These are phyloP conservation scores for Chlamydotis undulata DNA, from an alignment of 2,113 vertebrate genomes.

Conservation along the genomic window DNA sequence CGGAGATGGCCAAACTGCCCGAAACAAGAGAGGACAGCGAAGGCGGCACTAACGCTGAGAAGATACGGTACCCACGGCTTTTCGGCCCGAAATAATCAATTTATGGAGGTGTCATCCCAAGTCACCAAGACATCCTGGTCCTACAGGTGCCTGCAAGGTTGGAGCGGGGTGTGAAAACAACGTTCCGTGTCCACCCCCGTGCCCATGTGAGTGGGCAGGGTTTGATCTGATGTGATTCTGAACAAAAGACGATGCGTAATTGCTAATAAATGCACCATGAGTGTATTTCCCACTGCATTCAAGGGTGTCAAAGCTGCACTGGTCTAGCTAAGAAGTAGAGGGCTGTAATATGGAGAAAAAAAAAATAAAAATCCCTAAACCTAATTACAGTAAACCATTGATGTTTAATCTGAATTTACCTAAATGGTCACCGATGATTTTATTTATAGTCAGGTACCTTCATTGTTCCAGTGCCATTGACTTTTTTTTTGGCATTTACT, in stretches of 20 bases:
- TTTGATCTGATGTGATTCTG: neutral
- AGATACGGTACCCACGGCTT: neutral
- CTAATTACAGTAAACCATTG: neutral
- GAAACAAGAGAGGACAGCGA: neutral
- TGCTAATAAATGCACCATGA: neutral
- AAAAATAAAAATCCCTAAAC: no score
- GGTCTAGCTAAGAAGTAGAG: neutral
- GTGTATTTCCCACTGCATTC: accelerated
- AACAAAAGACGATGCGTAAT: neutral
- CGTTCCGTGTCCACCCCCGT: accelerated
- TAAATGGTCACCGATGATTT: neutral
- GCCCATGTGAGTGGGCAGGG: accelerated
- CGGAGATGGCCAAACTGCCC: neutral
- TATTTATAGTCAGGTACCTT: neutral
- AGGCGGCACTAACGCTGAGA: accelerated
- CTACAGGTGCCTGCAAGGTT: neutral
- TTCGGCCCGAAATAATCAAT: neutral
- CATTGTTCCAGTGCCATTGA: neutral
- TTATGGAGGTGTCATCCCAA: neutral
- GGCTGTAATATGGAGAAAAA: neutral
- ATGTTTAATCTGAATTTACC: neutral
- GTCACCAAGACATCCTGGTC: neutral
- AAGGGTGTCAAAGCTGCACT: neutral
- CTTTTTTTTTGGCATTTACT: neutral
- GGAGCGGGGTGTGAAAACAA: neutral